Conservation (phyloP, 2,113 vertebrate species). For the Agelaius phoeniceus region DNA sequence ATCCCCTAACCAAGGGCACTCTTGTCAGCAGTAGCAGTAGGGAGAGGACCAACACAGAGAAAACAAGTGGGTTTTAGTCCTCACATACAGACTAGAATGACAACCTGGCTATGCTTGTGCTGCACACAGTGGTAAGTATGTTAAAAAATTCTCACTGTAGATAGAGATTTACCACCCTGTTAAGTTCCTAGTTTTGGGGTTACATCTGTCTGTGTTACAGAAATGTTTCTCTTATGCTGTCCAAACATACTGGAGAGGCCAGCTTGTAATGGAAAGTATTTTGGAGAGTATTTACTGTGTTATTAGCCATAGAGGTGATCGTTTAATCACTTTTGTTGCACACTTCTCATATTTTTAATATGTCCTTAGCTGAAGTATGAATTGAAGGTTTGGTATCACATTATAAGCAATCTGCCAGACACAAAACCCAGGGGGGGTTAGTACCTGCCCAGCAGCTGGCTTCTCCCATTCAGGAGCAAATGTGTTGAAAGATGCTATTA, state of each 20-base stretch:
- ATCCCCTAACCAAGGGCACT: background rate
- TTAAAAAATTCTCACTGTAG: background rate
- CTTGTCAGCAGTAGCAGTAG: background rate
- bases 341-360: background rate
- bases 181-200: background rate
- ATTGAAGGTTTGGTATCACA: background rate
- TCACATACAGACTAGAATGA: background rate
- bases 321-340: background rate
- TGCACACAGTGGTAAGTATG: background rate
- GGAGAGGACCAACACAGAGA: background rate
- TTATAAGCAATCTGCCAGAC: background rate
- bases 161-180: accelerated
- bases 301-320: background rate
- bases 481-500: background rate
- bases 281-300: background rate
- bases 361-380: background rate
- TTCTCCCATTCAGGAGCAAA: background rate
- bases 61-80: background rate
- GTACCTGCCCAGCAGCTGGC: background rate
- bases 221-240: background rate
- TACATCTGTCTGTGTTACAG: background rate
- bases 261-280: background rate
- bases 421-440: background rate
- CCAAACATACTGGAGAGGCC: background rate
- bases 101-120: background rate